phyloP scores from a whole-genome alignment of 2,797 vertebrate species.

The Hoplostethus mediterraneus region DNA sequence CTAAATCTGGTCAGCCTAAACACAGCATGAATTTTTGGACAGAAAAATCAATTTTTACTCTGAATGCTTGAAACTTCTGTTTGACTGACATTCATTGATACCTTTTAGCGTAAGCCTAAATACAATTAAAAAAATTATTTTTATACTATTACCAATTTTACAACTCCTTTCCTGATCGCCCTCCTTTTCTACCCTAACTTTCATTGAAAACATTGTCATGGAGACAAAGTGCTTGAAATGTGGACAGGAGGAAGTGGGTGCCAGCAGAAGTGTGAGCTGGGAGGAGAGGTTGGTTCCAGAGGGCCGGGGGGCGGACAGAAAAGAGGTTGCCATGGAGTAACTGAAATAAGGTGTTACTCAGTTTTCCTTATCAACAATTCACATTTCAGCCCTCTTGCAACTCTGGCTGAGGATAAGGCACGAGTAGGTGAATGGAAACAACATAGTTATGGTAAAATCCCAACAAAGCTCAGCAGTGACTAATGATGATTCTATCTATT shows the following conservation, averaged over 20 bases:
- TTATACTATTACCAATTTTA: slow-evolving; percentile 48
- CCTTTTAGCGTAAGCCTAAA: slow-evolving; percentile 27
- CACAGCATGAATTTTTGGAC: slow-evolving; percentile 34
- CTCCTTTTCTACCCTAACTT: slow-evolving; percentile 52
- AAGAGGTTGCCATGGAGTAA: slow-evolving; percentile 51
- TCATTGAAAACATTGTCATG: slow-evolving; percentile 74
- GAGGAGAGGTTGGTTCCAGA: slow-evolving; percentile 63
- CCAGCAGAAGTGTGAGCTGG: slow-evolving; percentile 52
- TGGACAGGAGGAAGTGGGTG: slow-evolving; percentile 46
- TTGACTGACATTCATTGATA: slow-evolving; percentile 42
- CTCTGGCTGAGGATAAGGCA: slow-evolving; percentile 49
- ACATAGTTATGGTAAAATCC: slow-evolving; percentile 44
- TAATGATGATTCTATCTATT: slow-evolving; percentile 20
- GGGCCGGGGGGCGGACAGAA: slow-evolving; percentile 35
- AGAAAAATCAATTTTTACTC: slow-evolving; percentile 45
- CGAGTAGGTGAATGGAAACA: slow-evolving; percentile 26
- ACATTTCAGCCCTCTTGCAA: slow-evolving; percentile 54
- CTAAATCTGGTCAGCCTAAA: slow-evolving; percentile 37
- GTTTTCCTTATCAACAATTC: slow-evolving; percentile 57
- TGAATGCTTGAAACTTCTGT: slow-evolving; percentile 28
- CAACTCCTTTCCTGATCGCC: slow-evolving; percentile 24
- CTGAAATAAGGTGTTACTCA: slow-evolving; percentile 65
- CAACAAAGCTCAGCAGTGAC: slow-evolving; percentile 46
- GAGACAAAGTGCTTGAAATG: slow-evolving; percentile 72
- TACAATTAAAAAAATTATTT: slow-evolving; percentile 21